Base-by-base conservation (phyloP, 53 echinoderm and acorn worm genomes). In the Echinometra lucunter region DNA sequence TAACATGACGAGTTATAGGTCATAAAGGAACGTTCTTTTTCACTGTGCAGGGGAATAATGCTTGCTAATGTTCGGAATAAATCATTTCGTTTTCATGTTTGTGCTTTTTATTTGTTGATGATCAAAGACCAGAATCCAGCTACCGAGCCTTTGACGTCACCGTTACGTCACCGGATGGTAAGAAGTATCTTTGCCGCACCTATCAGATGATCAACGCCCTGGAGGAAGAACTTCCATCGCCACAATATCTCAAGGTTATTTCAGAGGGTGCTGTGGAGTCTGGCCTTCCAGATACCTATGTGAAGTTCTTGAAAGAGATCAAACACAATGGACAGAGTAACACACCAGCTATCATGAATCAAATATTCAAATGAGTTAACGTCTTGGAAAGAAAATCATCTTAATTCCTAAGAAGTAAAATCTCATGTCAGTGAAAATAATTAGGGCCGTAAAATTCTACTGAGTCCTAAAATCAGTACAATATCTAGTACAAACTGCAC, bases 161-260 rank as follows among this genome's bases (percentile, higher is more conserved):
- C 7, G 72, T 47, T 57, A 92, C 75, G 55, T 92, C 92, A 60
- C 80, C 92, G 8, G 92, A 78, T 2, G 92, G 92, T 27, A 57
- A 27, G 57, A 21, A 30, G 1, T 56, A 78, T 70, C 10, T 35
- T 10, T 74, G 75, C 23, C 57, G 53, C 37, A 78, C 92, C 30
- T 92, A 92, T 42, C 92, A 92, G 56, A 23, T 92, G 53, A 75
- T 38, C 78, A 78, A 92, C 23, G 74, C 40, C 75, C 47, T 45
- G 44, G 57, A 78, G 21, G 92, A 92, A 57, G 78, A 47, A 11
- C 92, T 78, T 34, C 97, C 97, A 57, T 95, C 95, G 2, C 97
- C 97, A n/a, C 82, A 96, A 18, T 96, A 96, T 42, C 49, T 96
- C 15, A 93, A 93, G 93, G 82, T 82, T 82, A 93, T 93, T 60